Evolutionary conservation across 2,113 vertebrate species (phyloP).

Genomic region (Felis catus): DNA sequence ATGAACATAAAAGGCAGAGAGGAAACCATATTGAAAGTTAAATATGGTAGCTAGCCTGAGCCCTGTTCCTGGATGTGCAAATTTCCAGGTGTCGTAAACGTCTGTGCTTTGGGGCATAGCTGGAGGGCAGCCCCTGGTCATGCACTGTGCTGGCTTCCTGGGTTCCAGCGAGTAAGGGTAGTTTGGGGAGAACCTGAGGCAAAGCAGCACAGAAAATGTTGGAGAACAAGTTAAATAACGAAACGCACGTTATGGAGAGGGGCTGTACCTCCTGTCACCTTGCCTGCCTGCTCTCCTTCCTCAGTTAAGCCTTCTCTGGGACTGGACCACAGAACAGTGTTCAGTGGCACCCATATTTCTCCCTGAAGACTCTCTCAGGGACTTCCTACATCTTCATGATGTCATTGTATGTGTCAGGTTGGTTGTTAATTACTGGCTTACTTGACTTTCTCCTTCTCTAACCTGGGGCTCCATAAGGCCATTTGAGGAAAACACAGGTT

Average conservation of each 20-base stretch:
- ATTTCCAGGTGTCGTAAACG: not conserved
- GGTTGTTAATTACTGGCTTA: too few species aligned
- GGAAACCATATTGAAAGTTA: not conserved
- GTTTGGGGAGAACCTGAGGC: not conserved
- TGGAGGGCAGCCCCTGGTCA: not conserved
- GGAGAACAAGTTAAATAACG: not conserved
- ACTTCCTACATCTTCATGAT: not conserved
- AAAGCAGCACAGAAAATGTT: not conserved
- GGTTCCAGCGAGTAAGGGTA: not conserved
- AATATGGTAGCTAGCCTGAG: not conserved
- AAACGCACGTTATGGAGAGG: not conserved
- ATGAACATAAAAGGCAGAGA: not conserved
- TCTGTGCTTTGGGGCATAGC: not conserved
- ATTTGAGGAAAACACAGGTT: not conserved
- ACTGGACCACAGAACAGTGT: not conserved
- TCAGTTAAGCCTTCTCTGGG: not conserved
- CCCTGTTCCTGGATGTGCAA: not conserved
- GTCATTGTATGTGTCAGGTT: not conserved
- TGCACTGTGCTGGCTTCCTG: not conserved
- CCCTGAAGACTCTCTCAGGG: not conserved
- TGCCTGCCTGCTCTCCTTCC: not conserved
- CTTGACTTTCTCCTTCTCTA: not conserved
- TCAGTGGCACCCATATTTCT: not conserved
- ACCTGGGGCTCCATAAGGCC: not conserved
- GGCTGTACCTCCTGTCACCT: not conserved